Evolutionary conservation across 2,797 vertebrate genomes (phyloP), one percentile per base, ranked within the genome.

Genomic region (Leptodactylus fallax): DNA sequence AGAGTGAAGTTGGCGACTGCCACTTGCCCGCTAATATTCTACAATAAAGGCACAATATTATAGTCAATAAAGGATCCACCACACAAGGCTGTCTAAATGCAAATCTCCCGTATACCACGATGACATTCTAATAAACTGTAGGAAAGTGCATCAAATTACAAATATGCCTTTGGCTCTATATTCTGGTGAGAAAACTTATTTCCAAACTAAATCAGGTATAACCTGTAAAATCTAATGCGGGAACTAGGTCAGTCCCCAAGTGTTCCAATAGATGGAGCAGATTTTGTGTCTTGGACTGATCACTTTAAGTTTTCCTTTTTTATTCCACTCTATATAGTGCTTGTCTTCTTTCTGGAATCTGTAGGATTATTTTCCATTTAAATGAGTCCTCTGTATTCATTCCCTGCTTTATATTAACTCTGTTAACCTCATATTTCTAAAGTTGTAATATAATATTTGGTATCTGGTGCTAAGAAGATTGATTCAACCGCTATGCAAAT

Each of bases 401-500:
- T 80, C 23, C 58, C 27, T 21, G 11, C 27, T n/a, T 45, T 47
- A 45, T 6, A 61, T 63, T 61, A 79, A 60, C 56, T 60, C 55
- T 79, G 25, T 60, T 79, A 80, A 61, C 53, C 27, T 53, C 23
- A 56, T 83, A 36, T 72, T 83, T 27, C 8, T 23, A 27, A 49
- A 71, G 9, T 83, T 67, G 51, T 14, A 67, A 82, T 67, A 11
- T 65, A 21, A 82, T 53, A 67, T 25, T 51, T 82, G 10, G 17
- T 36, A 58, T 58, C 67, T 56, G 71, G 23, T 71, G 53, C 49
- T 17, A 67, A n/a, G 23, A 49, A 76, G 58, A 63, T 27, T 71
- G 81, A 45, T 63, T 79, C 13, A 76, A 69, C 36, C 71, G 21
- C n/a, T 56, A 83, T 87, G 51, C 51, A 87, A 87, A 87, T 55